Evolutionary conservation across 2,797 vertebrate genomes (phyloP), one percentile per base, ranked within the genome.

Genomic region (Jordanella pulchra): DNA sequence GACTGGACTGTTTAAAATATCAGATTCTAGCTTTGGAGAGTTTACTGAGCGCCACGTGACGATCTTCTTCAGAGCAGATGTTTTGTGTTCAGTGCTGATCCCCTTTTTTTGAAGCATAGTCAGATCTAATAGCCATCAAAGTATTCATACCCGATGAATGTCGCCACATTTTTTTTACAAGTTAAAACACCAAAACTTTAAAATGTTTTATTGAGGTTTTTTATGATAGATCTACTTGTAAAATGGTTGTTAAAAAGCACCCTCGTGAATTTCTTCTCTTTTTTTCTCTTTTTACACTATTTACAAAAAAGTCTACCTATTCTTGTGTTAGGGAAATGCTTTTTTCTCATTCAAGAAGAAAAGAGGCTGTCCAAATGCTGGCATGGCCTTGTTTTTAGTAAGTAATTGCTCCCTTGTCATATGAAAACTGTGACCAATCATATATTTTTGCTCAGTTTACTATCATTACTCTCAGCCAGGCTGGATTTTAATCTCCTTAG

Each of bases 1-100:
- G 81, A 80, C 73, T 64, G 74, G 71, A 25, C 53, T 81, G 78
- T 76, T 80, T 67, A 76, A 81, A 86, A 81, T 66, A 74, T 86
- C 55, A 75, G 69, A 66, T 79, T 86, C 79, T 72, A 79, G 73
- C 76, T 88, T 71, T 71, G 76, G 73, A 72, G 70, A 39, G 73
- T 66, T 76, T 80, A 71, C 58, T 68, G 66, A 79, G 84, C 69
- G 63, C 48, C 71, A 51, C 63, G 68, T 69, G 80, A 82, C 32
- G 39, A 77, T 65, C 53, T 79, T 65, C 11, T 80, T 67, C 6
- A 27, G 60, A 67, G 75, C 55, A n/a, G 50, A 67, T 68, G 78
- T 48, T 81, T 47, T 66, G 51, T 39, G 75, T 80, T 82, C 68
- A 7, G 39, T 11, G 6, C 71, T 44, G 60, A 72, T 77, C 3